Conservation (phyloP, 2,797 vertebrate genomes). For the Gadopsis bispinosus region DNA sequence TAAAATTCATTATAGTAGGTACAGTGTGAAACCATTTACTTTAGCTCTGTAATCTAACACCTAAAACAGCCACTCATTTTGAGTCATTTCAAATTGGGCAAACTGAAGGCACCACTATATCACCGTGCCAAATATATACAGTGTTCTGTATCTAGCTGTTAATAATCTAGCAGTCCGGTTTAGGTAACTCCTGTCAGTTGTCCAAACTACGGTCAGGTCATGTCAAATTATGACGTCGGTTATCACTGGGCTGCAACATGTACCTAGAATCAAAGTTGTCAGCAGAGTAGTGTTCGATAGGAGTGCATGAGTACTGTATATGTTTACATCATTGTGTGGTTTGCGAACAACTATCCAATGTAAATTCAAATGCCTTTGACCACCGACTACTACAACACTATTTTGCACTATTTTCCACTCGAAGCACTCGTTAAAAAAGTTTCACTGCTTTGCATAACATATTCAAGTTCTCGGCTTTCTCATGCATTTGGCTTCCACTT, state of each 20-base stretch:
- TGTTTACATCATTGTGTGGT: conserved; percentile 8
- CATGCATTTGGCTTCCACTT: conserved; percentile 63
- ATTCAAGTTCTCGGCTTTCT: conserved; percentile 61
- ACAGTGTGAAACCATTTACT: background rate
- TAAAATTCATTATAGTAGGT: background rate
- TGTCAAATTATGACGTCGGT: conserved; percentile 9
- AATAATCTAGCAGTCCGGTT: conserved; percentile 14
- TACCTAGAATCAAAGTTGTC: background rate
- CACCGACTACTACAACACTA: conserved; percentile 15
- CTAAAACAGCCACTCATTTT: conserved; percentile 1
- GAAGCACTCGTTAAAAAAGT: conserved; percentile 68
- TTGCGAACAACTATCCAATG: conserved; percentile 21
- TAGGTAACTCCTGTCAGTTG: conserved; percentile 14
- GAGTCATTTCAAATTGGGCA: background rate
- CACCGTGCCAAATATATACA: background rate
- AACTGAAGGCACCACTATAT: background rate
- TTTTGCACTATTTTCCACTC: conserved; percentile 50
- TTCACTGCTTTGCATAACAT: conserved; percentile 72
- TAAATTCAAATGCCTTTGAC: conserved; percentile 33
- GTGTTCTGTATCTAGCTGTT: background rate
- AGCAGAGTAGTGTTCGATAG: background rate
- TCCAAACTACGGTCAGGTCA: background rate
- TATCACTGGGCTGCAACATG: background rate
- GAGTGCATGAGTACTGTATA: background rate
- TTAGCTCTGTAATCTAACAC: background rate